Evolutionary conservation across 1,140 invertebrate species (phyloP), one percentile per base, ranked within the genome.

Genomic region (Trissolcus basalis): DNA sequence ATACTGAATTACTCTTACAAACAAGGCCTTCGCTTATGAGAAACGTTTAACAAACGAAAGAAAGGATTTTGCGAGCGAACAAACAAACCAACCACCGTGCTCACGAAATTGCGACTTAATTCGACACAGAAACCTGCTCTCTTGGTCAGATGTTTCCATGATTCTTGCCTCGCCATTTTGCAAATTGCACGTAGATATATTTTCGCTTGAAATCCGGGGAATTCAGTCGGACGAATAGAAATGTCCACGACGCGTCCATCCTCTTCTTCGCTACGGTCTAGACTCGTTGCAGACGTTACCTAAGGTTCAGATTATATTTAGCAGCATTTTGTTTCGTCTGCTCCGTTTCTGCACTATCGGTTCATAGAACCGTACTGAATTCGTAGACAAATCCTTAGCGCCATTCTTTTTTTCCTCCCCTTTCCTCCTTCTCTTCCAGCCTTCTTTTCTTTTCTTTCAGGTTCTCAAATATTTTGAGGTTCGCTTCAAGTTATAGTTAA

Each of bases 321-420:
- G 83, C 83, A 74, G 75, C 80, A 84, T 84, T 85, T 85, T 84
- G 82, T 85, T 85, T 82, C 82, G 81, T 80, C 81, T 81, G 78
- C 73, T 74, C 69, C 71, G 64, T 41, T 58, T 32, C 33, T 33
- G 43, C 51, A 45, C 56, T 67, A 74, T 75, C 59, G 59, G 56
- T 75, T 68, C 63, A 45, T 12, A 33, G 58, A 74, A 58, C 53
- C 39, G 61, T 51, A 44, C 58, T 58, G 61, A 54, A 74, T 74
- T 68, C 36, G 19, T 27, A 27, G 19, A 27, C 19, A 6, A 27
- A 27, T 27, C 19, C 6, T 27, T 27, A 6, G 19, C n/a, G n/a
- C n/a, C n/a, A n/a, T n/a, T n/a, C n/a, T n/a, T n/a, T n/a, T n/a
- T n/a, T n/a, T n/a, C n/a, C n/a, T n/a, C n/a, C n/a, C n/a, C n/a